Percentiles rank a stretch among this genome's conserved stretches.
These are phyloP conservation scores for Chrysocyon brachyurus DNA, from an alignment of 2,797 vertebrate genomes.

Conservation along the genomic window DNA sequence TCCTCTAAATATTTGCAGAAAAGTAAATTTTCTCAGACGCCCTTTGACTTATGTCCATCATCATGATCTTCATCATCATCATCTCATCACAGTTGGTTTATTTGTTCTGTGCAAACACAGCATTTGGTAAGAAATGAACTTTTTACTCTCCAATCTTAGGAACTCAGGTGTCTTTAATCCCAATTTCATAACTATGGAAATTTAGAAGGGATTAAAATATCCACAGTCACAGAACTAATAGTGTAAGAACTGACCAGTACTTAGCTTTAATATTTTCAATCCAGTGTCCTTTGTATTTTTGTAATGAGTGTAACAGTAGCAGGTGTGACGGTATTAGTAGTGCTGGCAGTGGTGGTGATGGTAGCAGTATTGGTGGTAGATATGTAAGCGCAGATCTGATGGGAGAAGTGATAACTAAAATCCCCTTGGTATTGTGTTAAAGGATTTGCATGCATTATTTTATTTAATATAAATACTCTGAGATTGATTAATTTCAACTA, in stretches of 20 bases:
- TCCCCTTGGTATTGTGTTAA: background rate
- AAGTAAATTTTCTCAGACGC: background rate
- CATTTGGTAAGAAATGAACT: background rate
- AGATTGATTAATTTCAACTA: background rate
- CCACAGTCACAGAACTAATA: background rate
- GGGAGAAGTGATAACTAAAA: background rate
- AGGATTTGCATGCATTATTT: background rate
- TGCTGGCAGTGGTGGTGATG: background rate
- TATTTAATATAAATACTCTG: background rate
- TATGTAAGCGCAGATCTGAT: accelerated
- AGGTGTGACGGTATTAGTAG: background rate
- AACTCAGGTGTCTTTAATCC: background rate
- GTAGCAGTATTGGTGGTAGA: accelerated
- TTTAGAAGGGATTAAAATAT: background rate
- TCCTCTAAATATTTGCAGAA: background rate
- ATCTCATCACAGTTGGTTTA: background rate
- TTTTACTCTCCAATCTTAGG: background rate
- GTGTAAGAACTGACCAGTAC: background rate
- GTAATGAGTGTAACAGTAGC: background rate
- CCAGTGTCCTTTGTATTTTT: background rate
- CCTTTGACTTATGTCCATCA: background rate
- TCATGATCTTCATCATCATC: background rate
- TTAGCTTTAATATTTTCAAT: background rate
- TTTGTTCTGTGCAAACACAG: background rate
- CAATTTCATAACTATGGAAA: background rate